phyloP scores from a whole-genome alignment of 1,140 invertebrate genomes.

The Drosophila pseudoobscura region DNA sequence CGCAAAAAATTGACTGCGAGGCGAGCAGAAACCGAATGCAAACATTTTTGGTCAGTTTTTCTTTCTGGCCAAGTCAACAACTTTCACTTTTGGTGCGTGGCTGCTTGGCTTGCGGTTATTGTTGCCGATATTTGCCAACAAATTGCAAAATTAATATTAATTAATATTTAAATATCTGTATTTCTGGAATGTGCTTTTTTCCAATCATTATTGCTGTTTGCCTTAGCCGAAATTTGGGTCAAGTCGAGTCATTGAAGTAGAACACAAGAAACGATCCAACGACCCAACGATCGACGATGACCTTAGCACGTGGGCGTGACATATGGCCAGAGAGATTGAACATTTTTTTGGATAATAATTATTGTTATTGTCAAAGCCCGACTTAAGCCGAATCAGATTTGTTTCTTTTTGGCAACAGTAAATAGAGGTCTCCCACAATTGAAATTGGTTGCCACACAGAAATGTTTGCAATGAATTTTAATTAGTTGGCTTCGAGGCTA shows the following conservation, averaged over 20 bases:
- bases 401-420: constrained; percentile 50
- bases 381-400: constrained; percentile 44
- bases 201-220: constrained; percentile 12
- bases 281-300: constrained; percentile 25
- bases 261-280: constrained; percentile 45
- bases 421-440: constrained; percentile 58
- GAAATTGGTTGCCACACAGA: constrained; percentile 53
- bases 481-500: constrained; percentile 65
- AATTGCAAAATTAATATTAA: constrained; percentile 73
- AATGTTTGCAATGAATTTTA: constrained; percentile 73
- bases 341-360: constrained; percentile 13
- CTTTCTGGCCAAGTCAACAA: constrained; percentile 68
- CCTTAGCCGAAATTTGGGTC: constrained; percentile 57
- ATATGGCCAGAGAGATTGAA: constrained; percentile 32
- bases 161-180: constrained; percentile 65
- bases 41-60: constrained; percentile 63
- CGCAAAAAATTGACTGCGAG: constrained; percentile 58
- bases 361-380: constrained; percentile 48
- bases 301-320: constrained; percentile 68
- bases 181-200: constrained; percentile 18
- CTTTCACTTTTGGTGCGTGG: constrained; percentile 67
- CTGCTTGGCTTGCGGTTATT: constrained; percentile 7
- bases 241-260: constrained; percentile 78
- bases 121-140: constrained; percentile 31
- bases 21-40: constrained; percentile 42